A percentile compares a stretch with the other conserved stretches of the same genome.
phyloP scores from a whole-genome alignment of 2,888 invertebrate genomes.

The Ectemnius lituratus region DNA sequence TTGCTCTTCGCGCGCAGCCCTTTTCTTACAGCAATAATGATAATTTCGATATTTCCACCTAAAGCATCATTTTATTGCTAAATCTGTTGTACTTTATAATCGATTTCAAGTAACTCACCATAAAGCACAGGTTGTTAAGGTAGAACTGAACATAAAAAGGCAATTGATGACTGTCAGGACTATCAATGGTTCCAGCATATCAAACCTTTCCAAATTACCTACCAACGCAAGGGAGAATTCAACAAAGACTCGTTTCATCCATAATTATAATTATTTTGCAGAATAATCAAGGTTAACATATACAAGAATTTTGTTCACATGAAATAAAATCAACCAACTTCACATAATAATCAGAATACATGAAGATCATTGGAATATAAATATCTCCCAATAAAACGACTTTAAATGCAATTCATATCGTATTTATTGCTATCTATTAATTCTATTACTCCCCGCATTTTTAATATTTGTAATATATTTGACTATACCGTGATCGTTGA shows the following conservation, averaged over 20 bases:
- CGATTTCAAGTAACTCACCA: constrained; percentile 50
- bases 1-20: background rate
- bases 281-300: no score
- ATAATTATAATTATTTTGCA: no score
- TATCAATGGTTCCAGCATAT: constrained; percentile 63
- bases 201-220: no score
- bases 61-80: background rate
- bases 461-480: no score
- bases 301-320: background rate
- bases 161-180: constrained; percentile 66
- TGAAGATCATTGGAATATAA: constrained; percentile 3
- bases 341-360: background rate
- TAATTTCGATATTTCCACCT: constrained; percentile 65
- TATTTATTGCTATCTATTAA: no score
- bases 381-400: constrained; percentile 20
- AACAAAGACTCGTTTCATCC: no score
- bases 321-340: background rate
- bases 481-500: background rate
- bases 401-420: no score
- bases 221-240: no score
- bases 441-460: no score
- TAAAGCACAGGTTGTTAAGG: constrained; percentile 65
- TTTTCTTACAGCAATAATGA: constrained; percentile 41
- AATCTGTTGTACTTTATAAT: background rate
- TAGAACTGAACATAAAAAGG: constrained; percentile 68